Conservation (phyloP, 2,113 vertebrate genomes). For the Bostrychus sinensis region DNA sequence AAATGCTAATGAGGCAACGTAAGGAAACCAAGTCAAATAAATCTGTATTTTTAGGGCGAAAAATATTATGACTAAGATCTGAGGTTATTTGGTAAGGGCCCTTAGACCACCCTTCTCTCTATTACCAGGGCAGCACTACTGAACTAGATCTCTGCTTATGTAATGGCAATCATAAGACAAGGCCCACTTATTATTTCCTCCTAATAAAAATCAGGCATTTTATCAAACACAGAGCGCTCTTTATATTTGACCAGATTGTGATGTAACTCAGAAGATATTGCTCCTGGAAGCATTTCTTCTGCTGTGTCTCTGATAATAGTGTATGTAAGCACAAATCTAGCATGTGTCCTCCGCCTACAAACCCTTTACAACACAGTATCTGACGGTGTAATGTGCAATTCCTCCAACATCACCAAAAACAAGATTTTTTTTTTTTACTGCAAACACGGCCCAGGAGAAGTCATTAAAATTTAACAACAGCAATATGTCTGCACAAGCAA, state of each 20-base stretch:
- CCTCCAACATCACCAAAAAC: neutral
- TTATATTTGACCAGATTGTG: slow-evolving; percentile 9
- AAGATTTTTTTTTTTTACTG: neutral
- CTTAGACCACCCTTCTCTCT: neutral
- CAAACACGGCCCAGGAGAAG: slow-evolving; percentile 9
- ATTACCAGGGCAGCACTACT: neutral
- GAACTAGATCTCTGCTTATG: neutral
- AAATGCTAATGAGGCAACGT: too few species aligned
- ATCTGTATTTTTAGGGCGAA: too few species aligned
- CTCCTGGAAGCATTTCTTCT: neutral
- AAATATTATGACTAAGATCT: too few species aligned
- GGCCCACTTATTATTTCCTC: neutral
- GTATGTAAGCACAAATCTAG: neutral
- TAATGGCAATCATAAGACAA: neutral
- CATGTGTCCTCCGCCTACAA: neutral
- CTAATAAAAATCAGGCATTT: slow-evolving; percentile 6
- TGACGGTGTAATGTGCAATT: slow-evolving; percentile 7
- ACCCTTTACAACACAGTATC: neutral
- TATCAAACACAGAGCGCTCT: slow-evolving; percentile 1
- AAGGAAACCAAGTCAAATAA: too few species aligned
- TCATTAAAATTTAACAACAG: slow-evolving; percentile 41
- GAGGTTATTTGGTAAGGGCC: neutral
- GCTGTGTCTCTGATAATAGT: neutral
- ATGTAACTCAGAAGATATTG: slow-evolving; percentile 7
- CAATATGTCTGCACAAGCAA: slow-evolving; percentile 20